Percentiles rank a stretch among this genome's conserved stretches.
These are phyloP conservation scores for Otolemur garnettii DNA, from an alignment of 2,113 vertebrate genomes.

Conservation along the genomic window DNA sequence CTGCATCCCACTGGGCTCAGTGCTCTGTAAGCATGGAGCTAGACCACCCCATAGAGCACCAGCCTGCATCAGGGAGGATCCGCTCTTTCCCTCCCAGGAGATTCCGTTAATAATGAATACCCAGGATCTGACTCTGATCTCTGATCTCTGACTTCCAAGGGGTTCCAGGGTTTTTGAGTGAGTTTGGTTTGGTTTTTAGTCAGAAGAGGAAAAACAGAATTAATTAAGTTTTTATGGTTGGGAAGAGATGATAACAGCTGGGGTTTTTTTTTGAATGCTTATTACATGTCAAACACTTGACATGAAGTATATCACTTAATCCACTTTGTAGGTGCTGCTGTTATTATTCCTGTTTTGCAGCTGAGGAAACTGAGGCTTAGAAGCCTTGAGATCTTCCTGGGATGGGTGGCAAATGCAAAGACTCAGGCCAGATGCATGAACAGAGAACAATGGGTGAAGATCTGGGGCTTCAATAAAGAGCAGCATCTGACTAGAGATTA, in stretches of 20 bases:
- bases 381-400: neutral
- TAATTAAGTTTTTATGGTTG: neutral
- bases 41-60: neutral
- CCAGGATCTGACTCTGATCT: neutral
- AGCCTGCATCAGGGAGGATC: neutral
- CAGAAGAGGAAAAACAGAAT: slow-evolving; percentile 2
- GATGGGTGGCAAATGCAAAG: neutral
- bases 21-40: neutral
- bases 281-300: neutral
- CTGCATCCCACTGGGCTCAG: neutral
- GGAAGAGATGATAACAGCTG: neutral
- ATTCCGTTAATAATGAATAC: neutral
- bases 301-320: slow-evolving; percentile 44
- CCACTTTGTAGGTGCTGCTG: neutral
- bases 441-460: neutral
- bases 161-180: neutral
- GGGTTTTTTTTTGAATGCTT: slow-evolving; percentile 8
- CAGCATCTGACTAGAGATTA: neutral
- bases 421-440: neutral
- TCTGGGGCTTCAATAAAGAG: neutral
- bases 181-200: slow-evolving; percentile 40
- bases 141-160: neutral
- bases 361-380: slow-evolving; percentile 35
- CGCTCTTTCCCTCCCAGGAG: neutral
- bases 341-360: neutral